These are phyloP conservation scores for Eremophila alpestris DNA, from an alignment of 2,797 vertebrate genomes.

Conservation along the genomic window DNA sequence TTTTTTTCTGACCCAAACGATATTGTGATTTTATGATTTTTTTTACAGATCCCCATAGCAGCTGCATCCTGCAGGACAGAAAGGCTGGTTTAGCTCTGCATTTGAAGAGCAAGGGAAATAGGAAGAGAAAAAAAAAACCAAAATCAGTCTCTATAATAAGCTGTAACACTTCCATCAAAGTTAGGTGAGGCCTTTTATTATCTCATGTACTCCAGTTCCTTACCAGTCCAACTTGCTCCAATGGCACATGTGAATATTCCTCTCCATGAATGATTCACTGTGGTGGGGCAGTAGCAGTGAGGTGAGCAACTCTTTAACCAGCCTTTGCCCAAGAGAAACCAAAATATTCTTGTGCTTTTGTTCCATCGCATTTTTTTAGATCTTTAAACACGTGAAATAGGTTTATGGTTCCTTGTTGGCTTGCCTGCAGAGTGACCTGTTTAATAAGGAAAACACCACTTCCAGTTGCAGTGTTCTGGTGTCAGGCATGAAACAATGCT, in stretches of 20 bases:
- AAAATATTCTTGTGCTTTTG: neutral
- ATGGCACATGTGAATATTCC: neutral
- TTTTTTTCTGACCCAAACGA: neutral
- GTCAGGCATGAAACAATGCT: neutral
- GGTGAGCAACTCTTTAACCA: neutral
- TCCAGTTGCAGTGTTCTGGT: neutral
- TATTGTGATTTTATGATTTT: neutral
- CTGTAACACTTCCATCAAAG: neutral
- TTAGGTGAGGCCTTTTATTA: neutral
- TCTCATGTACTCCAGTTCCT: neutral
- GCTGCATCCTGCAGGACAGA: neutral
- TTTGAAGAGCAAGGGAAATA: neutral
- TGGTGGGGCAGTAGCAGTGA: neutral
- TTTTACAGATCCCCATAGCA: neutral
- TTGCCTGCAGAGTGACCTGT: neutral
- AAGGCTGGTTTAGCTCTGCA: neutral
- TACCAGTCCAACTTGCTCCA: neutral
- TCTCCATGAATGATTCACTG: neutral
- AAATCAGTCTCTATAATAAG: neutral
- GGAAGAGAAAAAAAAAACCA: rapidly evolving
- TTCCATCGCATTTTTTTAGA: neutral
- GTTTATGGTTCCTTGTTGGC: neutral
- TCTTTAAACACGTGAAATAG: neutral
- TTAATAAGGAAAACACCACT: neutral
- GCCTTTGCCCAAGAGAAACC: neutral